These are phyloP conservation scores for Callaeas wilsoni DNA, from an alignment of 2,113 vertebrate genomes.

Conservation along the genomic window DNA sequence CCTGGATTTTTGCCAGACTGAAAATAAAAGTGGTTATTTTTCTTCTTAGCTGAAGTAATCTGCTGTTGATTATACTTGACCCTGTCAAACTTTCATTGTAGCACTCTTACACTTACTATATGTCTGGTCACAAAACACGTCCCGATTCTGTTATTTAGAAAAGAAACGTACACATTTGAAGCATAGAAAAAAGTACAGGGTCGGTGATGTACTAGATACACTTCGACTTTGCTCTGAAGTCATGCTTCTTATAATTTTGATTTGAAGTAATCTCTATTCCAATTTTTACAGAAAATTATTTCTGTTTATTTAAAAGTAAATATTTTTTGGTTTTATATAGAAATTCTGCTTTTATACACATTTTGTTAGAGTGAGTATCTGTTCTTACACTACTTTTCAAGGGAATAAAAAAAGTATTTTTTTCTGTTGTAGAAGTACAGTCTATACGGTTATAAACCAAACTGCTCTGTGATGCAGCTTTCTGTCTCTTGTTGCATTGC, in stretches of 20 bases:
- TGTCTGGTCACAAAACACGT: not conserved
- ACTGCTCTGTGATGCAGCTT: not conserved
- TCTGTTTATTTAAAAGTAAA: not conserved
- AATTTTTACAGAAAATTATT: not conserved
- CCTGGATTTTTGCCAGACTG: not conserved
- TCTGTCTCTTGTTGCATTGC: not conserved
- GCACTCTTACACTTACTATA: not conserved
- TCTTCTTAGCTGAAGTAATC: not conserved
- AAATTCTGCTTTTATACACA: not conserved
- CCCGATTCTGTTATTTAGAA: not conserved
- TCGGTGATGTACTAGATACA: not conserved
- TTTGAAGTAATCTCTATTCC: not conserved
- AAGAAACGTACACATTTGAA: not conserved
- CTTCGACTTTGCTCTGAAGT: not conserved
- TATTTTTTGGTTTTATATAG: not conserved
- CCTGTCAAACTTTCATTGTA: not conserved
- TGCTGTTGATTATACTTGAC: not conserved
- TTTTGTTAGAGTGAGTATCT: not conserved
- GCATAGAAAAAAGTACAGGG: not conserved
- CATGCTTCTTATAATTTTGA: not conserved
- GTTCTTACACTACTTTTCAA: not conserved
- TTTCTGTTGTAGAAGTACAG: not conserved
- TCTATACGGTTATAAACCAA: not conserved
- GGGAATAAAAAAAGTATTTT: not conserved
- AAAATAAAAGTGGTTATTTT: slow-evolving; percentile 4